Evolutionary conservation across 2,797 vertebrate species (phyloP), one percentile per base, ranked within the genome.

Genomic region (Helarctos malayanus): DNA sequence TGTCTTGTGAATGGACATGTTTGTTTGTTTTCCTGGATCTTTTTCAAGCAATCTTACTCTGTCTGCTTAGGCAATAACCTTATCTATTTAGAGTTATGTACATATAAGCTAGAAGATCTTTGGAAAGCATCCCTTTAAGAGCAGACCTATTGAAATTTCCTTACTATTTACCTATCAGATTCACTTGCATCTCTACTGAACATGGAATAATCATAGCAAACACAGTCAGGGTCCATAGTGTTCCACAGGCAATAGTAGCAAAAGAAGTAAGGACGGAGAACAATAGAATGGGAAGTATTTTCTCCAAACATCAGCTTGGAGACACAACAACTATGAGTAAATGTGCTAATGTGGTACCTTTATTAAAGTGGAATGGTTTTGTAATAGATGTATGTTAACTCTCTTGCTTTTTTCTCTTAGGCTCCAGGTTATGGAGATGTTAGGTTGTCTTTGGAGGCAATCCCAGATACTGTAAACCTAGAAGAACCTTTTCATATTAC

Each of bases 371-470:
- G 25, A 65, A 89, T 89, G 14, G 11, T 68, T 94, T 94, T 88
- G 5, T 85, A 79, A 82, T 87, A 79, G 23, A 69, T 95, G 1
- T 45, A 19, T 95, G 41, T 83, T 95, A 94, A 96, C 52, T 61
- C 2, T 97, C 35, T 94, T 95, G 27, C 25, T 97, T 98, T 96
- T 96, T 89, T 80, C 95, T 91, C 89, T 57, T 97, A 99, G 99
- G 99, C 99, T 98, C 99, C 99, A 35, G 99, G 99, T 32, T 99
- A 99, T 1, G 99, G 99, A 3, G 99, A 99, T 41, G 99, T 99
- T 96, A 98, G 99, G 95, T 99, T 99, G 96, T 99, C 99, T 21
- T 93, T 99, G 97, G 99, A 99, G 98, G 98, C 99, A 95, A 99
- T 99, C 98, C 99, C 99, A 68, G 99, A 99, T 98, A 99, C 99